Percentiles rank a stretch among this genome's conserved stretches.
Conservation (phyloP, 2,888 invertebrate genomes). For the Oligia fasciuncula region DNA sequence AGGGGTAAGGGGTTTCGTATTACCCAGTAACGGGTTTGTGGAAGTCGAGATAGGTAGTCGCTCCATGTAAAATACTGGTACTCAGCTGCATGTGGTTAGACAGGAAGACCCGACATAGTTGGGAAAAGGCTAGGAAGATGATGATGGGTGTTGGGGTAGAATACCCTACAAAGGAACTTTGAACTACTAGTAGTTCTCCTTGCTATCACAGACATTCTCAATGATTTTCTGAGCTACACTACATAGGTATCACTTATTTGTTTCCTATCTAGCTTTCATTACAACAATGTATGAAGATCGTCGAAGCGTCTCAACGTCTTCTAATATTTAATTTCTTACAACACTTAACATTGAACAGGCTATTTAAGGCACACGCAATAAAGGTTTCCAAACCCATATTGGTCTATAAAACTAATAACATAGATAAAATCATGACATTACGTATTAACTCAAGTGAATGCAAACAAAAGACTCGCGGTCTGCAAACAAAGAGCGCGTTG, state of each 20-base stretch:
- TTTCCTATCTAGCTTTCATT: not conserved
- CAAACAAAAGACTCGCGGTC: constrained; percentile 15
- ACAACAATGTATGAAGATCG: not conserved
- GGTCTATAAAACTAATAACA: constrained; percentile 32
- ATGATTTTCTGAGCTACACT: not conserved
- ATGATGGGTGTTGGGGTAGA: not conserved
- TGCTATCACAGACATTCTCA: not conserved
- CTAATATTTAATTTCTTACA: not conserved
- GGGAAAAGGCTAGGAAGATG: not conserved
- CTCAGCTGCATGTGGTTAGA: not conserved
- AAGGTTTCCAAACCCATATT: constrained; percentile 13
- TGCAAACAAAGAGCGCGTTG: constrained; percentile 62
- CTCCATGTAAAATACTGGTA: not conserved
- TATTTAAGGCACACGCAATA: not conserved
- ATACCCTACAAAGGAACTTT: not conserved
- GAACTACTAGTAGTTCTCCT: not conserved
- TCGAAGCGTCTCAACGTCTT: not conserved
- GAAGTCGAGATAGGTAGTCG: not conserved
- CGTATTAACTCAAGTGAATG: constrained; percentile 18
- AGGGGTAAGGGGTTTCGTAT: not conserved
- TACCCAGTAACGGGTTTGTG: not conserved
- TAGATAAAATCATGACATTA: constrained; percentile 43
- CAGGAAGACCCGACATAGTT: not conserved
- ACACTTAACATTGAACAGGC: not conserved
- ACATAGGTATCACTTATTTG: not conserved